phyloP scores from a whole-genome alignment of 2,113 vertebrate genomes.

The Camelus bactrianus region DNA sequence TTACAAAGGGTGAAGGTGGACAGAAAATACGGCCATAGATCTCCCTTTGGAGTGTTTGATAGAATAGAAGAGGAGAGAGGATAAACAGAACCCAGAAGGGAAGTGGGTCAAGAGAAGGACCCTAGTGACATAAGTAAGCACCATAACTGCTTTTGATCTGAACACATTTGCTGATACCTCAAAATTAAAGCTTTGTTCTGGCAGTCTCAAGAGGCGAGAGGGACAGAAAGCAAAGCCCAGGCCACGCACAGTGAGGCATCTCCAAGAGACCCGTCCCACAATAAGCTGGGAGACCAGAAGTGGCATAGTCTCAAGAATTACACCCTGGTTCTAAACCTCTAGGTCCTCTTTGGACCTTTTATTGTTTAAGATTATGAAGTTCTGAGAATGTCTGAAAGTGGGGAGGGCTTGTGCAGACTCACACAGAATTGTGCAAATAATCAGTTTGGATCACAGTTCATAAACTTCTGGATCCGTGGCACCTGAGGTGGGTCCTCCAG shows the following conservation, averaged over 20 bases:
- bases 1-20: not conserved
- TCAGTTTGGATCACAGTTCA: not conserved
- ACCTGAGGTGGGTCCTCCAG: not conserved
- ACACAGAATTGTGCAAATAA: not conserved
- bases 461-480: not conserved
- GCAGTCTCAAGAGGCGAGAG: not conserved
- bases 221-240: not conserved
- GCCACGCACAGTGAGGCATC: not conserved
- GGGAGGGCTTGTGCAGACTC: not conserved
- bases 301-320: not conserved
- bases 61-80: not conserved
- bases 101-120: not conserved
- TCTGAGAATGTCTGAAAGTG: not conserved
- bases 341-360: not conserved
- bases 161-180: not conserved
- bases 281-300: not conserved
- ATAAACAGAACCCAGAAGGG: not conserved
- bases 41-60: not conserved
- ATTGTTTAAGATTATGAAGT: constrained; percentile 20
- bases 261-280: not conserved
- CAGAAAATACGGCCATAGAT: not conserved
- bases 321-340: not conserved
- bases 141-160: not conserved
- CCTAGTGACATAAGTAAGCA: not conserved
- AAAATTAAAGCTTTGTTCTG: constrained; percentile 16